These are phyloP conservation scores for Coleophora deauratella DNA, from an alignment of 2,888 invertebrate species.

Conservation along the genomic window DNA sequence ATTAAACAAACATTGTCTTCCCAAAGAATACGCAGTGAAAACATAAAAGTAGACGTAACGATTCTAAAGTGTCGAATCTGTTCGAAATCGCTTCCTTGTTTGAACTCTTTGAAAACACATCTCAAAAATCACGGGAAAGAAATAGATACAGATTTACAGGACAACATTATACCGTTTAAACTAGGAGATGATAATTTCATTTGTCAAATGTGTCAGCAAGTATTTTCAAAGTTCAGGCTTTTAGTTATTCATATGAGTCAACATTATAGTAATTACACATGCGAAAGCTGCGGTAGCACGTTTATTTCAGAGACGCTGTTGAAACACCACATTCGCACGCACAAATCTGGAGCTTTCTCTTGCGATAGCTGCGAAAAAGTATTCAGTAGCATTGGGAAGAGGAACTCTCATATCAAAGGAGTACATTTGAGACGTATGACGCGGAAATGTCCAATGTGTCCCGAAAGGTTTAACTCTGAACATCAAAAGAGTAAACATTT, in stretches of 20 bases:
- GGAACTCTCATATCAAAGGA: background rate
- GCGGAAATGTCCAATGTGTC: background rate
- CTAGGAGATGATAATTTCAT: conserved; percentile 17
- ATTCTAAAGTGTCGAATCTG: conserved; percentile 54
- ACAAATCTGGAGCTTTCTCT: conserved; percentile 25
- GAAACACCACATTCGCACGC: background rate
- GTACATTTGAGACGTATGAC: background rate
- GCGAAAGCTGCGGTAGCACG: background rate
- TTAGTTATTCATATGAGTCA: conserved; percentile 20
- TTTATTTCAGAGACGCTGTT: background rate
- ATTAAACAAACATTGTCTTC: too few relatives aligned
- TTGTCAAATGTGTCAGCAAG: too few relatives aligned
- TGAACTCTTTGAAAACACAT: conserved; percentile 46
- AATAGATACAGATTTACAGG: conserved; percentile 51
- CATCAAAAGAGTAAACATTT: background rate
- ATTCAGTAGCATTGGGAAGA: background rate
- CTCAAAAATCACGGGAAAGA: conserved; percentile 50
- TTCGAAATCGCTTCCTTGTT: conserved; percentile 26
- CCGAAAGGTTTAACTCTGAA: background rate
- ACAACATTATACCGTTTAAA: conserved; percentile 62
- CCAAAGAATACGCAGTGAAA: conserved; percentile 32
- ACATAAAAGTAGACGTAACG: conserved; percentile 58
- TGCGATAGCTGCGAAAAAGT: conserved; percentile 8
- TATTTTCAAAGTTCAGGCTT: conserved; percentile 17
- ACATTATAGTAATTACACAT: conserved; percentile 9